Evolutionary conservation across 2,797 vertebrate species (phyloP), one percentile per base, ranked within the genome.

Genomic region (Loris lydekkerianus): DNA sequence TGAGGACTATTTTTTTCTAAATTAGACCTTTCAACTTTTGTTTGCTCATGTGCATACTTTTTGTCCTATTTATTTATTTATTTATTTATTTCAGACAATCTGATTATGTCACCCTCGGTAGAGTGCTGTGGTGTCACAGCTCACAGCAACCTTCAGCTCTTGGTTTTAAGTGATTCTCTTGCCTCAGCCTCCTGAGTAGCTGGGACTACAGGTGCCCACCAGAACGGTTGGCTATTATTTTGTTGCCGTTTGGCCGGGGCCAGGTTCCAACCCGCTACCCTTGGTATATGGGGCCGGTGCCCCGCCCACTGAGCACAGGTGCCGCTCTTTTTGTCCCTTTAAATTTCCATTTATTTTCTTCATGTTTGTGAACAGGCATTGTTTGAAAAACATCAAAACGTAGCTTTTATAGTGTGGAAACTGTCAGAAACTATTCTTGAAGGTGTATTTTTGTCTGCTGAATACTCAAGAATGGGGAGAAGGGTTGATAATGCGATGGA

Each of bases 41-140:
- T 92, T 96, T 97, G 93, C 15, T 6, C 91, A 84, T 96, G 34
- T 86, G 53, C 23, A 21, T 69, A 75, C n/a, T 72, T 86, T 9
- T 92, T 93, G 85, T 97, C 88, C 31, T 49, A 58, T 27, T 98
- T 92, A 37, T 25, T 96, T 91, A 76, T 25, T 96, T 91, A 76
- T 89, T 10, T 94, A 0, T 72, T 21, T 97, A 13, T 95, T 88
- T 95, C 11, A 49, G 49, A 49, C 13, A 49, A 13, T 49, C 49
- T 49, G 46, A 49, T 11, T 49, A 13, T 49, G 49, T 49, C 49
- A 49, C 49, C 49, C 13, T 49, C 49, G 13, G 49, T 49, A 49
- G 49, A 49, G 49, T 14, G 49, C 49, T 49, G 13, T 49, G 49
- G 49, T 14, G 13, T 49, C 49, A 49, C 49, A 49, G 49, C 49